Base-by-base conservation (phyloP, 2,888 invertebrate genomes). In the Lithophane semibrunnea region DNA sequence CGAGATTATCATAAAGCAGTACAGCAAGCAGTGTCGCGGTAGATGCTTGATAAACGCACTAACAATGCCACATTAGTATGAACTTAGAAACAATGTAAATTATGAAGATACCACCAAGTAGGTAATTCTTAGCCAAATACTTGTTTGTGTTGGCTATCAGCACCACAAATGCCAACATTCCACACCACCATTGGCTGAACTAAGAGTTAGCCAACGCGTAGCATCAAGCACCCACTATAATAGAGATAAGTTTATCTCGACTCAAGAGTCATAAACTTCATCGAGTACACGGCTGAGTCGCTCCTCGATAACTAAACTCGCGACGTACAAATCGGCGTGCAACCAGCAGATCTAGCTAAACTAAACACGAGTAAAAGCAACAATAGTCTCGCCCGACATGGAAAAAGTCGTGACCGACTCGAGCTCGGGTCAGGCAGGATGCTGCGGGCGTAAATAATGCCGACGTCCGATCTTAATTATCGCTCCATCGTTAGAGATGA, bases 371-470 rank as follows among this genome's bases (percentile, higher is more conserved):
- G 92, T 92, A 90, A 92, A 89, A 92, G 92, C 93, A 94, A 95
- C 95, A 95, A 95, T 95, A 93, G 94, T 92, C 88, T 92, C 89
- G 92, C 93, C 92, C 92, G 94, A 93, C 93, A 94, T 93, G 94
- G 94, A 94, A 95, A 94, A 93, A 96, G 95, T 96, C 96, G 96
- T 96, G 96, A 96, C 95, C 93, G 92, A 92, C 91, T 94, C 92
- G 90, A 91, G 92, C 91, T 88, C 92, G 91, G 95, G 95, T 94
- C 96, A 93, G 93, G 89, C 93, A 92, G 93, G 94, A 94, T 92
- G 95, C 96, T 95, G 92, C 94, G 92, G 96, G 96, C 96, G 95
- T 95, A 96, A 96, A 95, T 96, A 96, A 95, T 95, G 93, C 94
- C 92, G 93, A 93, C 93, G 95, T 94, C 95, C 93, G 93, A 96